Conservation (phyloP, 2,888 invertebrate genomes). For the Machimus rusticus region DNA sequence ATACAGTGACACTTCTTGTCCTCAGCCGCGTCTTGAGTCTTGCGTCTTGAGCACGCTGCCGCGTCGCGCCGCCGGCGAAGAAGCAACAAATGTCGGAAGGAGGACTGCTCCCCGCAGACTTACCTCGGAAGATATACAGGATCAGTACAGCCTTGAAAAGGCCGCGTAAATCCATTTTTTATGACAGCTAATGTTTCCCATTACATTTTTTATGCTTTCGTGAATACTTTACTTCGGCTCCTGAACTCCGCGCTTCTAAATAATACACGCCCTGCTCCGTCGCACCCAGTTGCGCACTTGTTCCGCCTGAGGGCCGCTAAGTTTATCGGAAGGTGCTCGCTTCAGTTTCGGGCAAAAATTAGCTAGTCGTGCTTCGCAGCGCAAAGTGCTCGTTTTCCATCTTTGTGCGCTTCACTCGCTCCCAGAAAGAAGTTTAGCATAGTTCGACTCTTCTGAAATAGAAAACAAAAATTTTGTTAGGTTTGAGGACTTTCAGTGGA, state of each 20-base stretch:
- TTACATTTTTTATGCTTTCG: slow-evolving; percentile 59
- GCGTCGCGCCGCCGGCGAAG: not conserved
- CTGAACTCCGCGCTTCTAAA: not conserved
- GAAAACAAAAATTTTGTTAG: not conserved
- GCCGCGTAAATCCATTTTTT: slow-evolving; percentile 64
- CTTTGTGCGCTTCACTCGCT: not conserved
- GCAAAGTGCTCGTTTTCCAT: not conserved
- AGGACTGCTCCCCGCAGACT: slow-evolving; percentile 49
- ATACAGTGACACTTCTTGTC: not conserved
- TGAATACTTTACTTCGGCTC: not conserved
- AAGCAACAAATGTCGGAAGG: not conserved
- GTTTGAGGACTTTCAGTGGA: not conserved
- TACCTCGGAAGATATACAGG: slow-evolving; percentile 62
- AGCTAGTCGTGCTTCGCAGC: not conserved
- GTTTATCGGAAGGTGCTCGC: not conserved
- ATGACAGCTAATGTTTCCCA: slow-evolving; percentile 62
- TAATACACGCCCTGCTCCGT: not conserved
- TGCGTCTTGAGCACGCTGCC: not conserved
- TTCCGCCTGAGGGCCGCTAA: not conserved
- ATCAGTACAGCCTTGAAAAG: slow-evolving; percentile 64
- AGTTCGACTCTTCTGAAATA: not conserved
- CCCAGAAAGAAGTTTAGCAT: not conserved
- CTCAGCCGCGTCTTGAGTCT: not conserved
- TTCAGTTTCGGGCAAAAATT: not conserved
- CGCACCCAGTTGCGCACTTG: not conserved